Evolutionary conservation across 2,113 vertebrate species (phyloP).

Genomic region (Bettongia penicillata): DNA sequence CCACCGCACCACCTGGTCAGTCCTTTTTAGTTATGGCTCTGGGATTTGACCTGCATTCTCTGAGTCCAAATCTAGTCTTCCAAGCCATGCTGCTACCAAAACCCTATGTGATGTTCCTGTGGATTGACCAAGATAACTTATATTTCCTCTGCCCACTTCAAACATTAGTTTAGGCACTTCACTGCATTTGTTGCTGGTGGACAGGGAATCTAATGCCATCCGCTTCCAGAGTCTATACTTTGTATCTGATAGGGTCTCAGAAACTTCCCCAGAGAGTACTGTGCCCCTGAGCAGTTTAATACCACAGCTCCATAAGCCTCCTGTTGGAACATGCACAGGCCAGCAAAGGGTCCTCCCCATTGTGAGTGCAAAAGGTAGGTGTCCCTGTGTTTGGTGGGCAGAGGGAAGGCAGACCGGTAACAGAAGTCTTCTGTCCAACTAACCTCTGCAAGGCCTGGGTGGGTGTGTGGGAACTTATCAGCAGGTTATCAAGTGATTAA

Average conservation of each 20-base stretch:
- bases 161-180: not conserved
- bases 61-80: not conserved
- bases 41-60: not conserved
- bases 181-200: not conserved
- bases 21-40: not conserved
- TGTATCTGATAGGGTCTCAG: not conserved
- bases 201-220: not conserved
- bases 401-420: not conserved
- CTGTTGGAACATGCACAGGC: not conserved
- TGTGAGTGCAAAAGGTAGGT: not conserved
- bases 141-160: not conserved
- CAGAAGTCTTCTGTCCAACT: not conserved
- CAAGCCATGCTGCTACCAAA: not conserved
- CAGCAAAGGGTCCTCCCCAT: not conserved
- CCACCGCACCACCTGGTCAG: rapidly evolving
- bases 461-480: not conserved
- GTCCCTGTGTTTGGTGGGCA: not conserved
- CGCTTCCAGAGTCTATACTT: not conserved
- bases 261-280: not conserved
- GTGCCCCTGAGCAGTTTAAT: not conserved
- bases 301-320: not conserved
- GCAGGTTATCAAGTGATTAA: not conserved
- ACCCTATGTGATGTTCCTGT: not conserved
- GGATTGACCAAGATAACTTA: not conserved
- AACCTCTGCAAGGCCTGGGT: not conserved